Evolutionary conservation across 2,888 invertebrate genomes (phyloP).

Genomic region (Athripsodes cinereus): DNA sequence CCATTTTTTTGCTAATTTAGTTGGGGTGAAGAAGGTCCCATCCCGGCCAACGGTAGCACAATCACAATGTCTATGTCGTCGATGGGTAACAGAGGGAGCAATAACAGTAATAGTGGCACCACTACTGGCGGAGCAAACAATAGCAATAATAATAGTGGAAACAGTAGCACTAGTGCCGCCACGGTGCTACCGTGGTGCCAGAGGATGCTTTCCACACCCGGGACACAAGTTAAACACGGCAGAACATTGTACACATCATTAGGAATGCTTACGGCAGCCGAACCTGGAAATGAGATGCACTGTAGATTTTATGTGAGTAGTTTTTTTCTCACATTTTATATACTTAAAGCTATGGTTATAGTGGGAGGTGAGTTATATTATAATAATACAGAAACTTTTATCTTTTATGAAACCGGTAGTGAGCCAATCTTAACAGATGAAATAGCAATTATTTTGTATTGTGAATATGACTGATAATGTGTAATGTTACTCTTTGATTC

Average conservation of each 20-base stretch:
- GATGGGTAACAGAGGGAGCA: background rate
- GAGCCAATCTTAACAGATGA: too few species aligned
- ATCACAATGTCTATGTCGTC: background rate
- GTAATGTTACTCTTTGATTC: slow-evolving; percentile 31
- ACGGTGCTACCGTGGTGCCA: slow-evolving; percentile 45
- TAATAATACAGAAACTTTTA: too few species aligned
- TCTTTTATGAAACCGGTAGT: too few species aligned
- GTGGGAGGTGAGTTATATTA: too few species aligned
- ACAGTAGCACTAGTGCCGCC: background rate
- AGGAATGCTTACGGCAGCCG: slow-evolving; percentile 77
- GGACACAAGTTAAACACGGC: slow-evolving; percentile 66
- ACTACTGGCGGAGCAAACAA: background rate
- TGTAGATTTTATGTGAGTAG: slow-evolving; percentile 77
- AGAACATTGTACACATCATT: slow-evolving; percentile 70
- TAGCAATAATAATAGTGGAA: background rate
- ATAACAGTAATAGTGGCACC: background rate
- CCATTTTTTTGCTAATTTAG: slow-evolving; percentile 3
- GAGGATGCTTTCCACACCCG: slow-evolving; percentile 64
- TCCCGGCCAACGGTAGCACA: background rate
- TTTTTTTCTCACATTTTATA: too few species aligned
- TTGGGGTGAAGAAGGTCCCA: slow-evolving; percentile 16
- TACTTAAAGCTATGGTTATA: too few species aligned
- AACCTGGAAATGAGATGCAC: slow-evolving; percentile 78
- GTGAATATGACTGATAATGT: too few species aligned
- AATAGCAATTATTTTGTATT: too few species aligned